Evolutionary conservation across 92 coral and sea anemone species (phyloP), one percentile per base, ranked within the genome.

Genomic region (Paragorgia papillata): DNA sequence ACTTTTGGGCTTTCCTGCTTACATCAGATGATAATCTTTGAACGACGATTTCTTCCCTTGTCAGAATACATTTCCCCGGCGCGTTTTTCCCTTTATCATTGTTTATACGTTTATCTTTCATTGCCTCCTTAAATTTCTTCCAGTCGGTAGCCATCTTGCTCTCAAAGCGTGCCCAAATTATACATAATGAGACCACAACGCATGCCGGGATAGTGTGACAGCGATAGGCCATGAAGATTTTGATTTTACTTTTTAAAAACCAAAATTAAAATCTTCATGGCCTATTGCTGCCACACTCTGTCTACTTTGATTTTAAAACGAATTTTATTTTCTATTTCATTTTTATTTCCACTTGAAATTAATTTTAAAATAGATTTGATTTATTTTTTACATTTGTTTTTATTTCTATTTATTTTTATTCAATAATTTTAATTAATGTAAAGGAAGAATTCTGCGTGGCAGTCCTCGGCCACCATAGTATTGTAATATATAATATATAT

Each of bases 1-100:
- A 66, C 25, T 66, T 66, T 17, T 66, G 73, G 4, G 73, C 73
- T 39, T 66, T 66, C 10, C 73, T 56, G 19, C 55, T 4, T 7
- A 39, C 73, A 6, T 66, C 73, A 0, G 73, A 30, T 17, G 34
- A 20, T 22, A 66, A 41, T 14, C 19, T 15, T 39, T 66, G 73
- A 44, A 66, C 55, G 10, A 44, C 57, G 4, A 40, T 30, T 14
- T 66, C 73, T 6, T 66, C 73, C n/a, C 14, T 41, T 39, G 40
- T 22, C 0, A 0, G 10, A 21, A 43, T 4, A 2, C 18, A 7
- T 19, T 65, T 32, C 6, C 8, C 54, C n/a, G n/a, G n/a, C n/a
- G n/a, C n/a, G 0, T 0, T 65, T 21, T 65, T 65, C 21, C 26
- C 7, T 34, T 63, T 63, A 0, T 10, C 6, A 1, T 15, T 40